phyloP scores from a whole-genome alignment of 2,113 vertebrate species.

The Ahaetulla prasina region DNA sequence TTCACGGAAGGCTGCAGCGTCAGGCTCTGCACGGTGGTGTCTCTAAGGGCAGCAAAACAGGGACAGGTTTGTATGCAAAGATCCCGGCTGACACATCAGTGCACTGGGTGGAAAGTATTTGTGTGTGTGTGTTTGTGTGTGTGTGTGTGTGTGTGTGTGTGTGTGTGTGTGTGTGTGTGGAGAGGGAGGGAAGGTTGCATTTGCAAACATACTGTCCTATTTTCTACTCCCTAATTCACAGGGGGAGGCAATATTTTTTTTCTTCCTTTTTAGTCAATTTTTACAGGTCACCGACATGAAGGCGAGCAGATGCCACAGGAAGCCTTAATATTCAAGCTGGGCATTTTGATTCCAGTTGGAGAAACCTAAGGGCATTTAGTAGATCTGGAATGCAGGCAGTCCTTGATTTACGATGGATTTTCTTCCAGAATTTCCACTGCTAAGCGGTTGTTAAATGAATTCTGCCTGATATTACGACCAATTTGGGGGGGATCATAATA shows the following conservation, averaged over 20 bases:
- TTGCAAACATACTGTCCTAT: neutral
- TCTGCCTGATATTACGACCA: too few relatives aligned
- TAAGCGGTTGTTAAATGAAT: neutral
- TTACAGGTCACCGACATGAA: neutral
- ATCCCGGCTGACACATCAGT: neutral
- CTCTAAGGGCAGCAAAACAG: slow-evolving; percentile 70
- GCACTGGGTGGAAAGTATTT: neutral
- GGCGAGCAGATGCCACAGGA: neutral
- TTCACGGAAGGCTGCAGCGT: slow-evolving; percentile 93
- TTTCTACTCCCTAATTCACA: neutral
- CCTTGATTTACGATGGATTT: neutral
- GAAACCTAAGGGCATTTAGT: neutral
- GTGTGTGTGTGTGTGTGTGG: neutral
- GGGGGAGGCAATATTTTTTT: too few relatives aligned
- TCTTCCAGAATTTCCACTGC: neutral
- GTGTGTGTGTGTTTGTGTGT: too few relatives aligned
- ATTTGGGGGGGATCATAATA: too few relatives aligned
- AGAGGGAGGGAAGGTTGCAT: too few relatives aligned
- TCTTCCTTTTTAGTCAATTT: neutral
- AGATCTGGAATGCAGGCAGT: neutral
- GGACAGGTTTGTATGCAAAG: slow-evolving; percentile 15
- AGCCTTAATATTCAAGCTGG: neutral
- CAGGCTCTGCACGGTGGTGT: slow-evolving; percentile 94
- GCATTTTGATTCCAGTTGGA: neutral
- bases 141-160: neutral